phyloP scores from a whole-genome alignment of 2,113 vertebrate genomes.

The Piaya cayana region DNA sequence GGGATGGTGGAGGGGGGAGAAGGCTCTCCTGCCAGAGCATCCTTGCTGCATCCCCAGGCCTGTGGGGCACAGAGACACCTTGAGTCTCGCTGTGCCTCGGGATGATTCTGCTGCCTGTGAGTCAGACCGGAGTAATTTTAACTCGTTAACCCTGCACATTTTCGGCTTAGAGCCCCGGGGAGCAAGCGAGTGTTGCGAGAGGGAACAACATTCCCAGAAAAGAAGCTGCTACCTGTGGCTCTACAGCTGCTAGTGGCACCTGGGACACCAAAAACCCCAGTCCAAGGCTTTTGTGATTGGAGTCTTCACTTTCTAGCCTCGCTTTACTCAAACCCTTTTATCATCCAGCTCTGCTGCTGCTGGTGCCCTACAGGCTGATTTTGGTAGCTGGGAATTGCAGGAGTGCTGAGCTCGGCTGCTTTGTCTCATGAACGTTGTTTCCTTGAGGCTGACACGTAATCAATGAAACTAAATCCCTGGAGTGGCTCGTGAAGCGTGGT shows the following conservation, averaged over 20 bases:
- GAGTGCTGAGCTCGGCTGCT: not conserved
- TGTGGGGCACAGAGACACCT: not conserved
- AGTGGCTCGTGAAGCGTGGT: not conserved
- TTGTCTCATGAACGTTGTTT: rapidly evolving
- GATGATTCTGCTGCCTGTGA: not conserved
- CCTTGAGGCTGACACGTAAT: not conserved
- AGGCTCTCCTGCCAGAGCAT: not conserved
- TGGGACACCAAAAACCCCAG: not conserved
- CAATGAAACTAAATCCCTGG: not conserved
- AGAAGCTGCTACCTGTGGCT: not conserved
- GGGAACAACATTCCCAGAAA: not conserved
- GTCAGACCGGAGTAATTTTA: rapidly evolving
- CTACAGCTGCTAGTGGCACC: not conserved
- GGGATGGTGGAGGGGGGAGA: rapidly evolving
- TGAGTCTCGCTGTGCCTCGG: rapidly evolving
- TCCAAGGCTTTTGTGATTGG: not conserved
- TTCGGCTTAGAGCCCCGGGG: not conserved
- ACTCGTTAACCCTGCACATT: rapidly evolving
- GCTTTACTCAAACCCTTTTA: not conserved
- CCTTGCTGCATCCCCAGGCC: rapidly evolving
- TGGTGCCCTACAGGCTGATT: rapidly evolving
- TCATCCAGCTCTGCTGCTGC: not conserved
- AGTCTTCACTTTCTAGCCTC: rapidly evolving
- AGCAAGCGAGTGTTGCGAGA: rapidly evolving
- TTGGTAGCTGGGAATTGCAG: not conserved